Evolutionary conservation across 2,888 invertebrate genomes (phyloP).

Genomic region (Cantharis rufa): DNA sequence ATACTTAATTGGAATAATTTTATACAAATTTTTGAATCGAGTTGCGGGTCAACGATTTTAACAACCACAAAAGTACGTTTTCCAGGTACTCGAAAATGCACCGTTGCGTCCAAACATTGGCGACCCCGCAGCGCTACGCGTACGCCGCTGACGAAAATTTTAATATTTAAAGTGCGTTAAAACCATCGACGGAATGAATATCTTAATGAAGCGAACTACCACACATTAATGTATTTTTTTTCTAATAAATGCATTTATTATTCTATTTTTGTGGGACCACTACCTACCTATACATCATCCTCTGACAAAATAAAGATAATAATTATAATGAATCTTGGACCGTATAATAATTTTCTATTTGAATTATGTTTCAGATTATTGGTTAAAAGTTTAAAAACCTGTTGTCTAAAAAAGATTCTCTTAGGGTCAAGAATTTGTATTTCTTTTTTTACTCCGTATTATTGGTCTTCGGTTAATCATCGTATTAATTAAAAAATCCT

Average conservation of each 20-base stretch:
- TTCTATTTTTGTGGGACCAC: neutral
- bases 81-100: neutral
- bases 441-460: neutral
- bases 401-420: conserved; percentile 15
- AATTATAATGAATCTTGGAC: conserved; percentile 34
- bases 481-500: neutral
- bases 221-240: neutral
- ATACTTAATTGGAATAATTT: conserved; percentile 3
- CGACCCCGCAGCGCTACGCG: neutral
- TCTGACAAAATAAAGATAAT: conserved; percentile 36
- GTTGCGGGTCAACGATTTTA: neutral
- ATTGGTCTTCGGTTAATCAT: neutral
- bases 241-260: neutral
- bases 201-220: neutral
- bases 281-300: conserved; percentile 32
- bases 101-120: neutral
- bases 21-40: neutral
- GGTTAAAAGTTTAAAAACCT: conserved; percentile 34
- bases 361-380: conserved; percentile 39
- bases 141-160: neutral
- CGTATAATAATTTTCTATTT: conserved; percentile 38
- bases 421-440: conserved; percentile 12
- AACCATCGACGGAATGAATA: neutral
- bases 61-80: neutral
- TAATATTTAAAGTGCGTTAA: neutral